These are phyloP conservation scores for Conus ventricosus DNA, from an alignment of 1,140 invertebrate species.

Conservation along the genomic window DNA sequence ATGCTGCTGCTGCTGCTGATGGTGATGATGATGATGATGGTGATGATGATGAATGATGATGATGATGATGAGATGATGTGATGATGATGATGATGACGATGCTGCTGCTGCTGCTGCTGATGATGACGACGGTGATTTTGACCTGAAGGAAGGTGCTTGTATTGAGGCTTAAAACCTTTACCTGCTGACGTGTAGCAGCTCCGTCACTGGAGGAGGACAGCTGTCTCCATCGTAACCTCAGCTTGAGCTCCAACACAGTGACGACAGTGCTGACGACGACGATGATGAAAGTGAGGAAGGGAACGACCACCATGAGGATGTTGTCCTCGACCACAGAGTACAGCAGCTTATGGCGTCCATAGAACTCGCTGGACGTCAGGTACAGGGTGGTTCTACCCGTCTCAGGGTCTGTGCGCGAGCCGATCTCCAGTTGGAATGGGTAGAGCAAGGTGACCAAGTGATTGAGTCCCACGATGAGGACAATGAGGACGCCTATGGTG, in stretches of 20 bases:
- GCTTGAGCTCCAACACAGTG: slow-evolving; percentile 23
- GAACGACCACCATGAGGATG: neutral
- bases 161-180: neutral
- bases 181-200: neutral
- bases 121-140: too few species aligned
- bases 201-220: neutral
- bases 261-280: slow-evolving; percentile 3
- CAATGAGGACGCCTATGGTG: neutral
- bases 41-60: too few species aligned
- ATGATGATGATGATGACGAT: too few species aligned
- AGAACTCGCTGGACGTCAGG: neutral
- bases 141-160: too few species aligned
- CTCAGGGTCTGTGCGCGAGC: neutral
- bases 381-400: neutral
- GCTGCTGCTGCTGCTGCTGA: too few species aligned
- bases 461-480: neutral
- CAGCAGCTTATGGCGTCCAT: neutral
- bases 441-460: neutral
- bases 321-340: neutral
- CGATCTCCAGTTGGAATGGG: neutral
- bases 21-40: too few species aligned
- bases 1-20: too few species aligned
- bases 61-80: too few species aligned
- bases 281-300: neutral
- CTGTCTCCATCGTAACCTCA: slow-evolving; percentile 1